Evolutionary conservation across 1,140 invertebrate genomes (phyloP).

Genomic region (Eueides isabella): DNA sequence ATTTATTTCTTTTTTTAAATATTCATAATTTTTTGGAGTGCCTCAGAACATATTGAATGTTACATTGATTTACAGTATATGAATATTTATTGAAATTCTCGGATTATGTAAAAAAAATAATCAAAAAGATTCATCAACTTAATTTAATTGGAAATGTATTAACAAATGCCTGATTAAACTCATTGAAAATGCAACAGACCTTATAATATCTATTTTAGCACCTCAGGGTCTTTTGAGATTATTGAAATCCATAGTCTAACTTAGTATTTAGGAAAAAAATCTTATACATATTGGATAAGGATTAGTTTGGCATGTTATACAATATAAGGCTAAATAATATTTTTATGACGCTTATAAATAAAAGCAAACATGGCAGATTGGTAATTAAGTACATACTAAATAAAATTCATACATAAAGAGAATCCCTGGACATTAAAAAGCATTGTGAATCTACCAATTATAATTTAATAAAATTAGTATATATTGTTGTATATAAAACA

Average conservation of each 20-base stretch:
- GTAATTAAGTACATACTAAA: not conserved
- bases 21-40: not conserved
- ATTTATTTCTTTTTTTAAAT: not conserved
- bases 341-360: constrained; percentile 16
- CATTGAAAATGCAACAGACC: constrained; percentile 56
- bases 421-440: not conserved
- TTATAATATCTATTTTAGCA: constrained; percentile 64
- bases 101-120: not conserved
- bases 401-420: not conserved
- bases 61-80: not conserved
- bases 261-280: constrained; percentile 52
- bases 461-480: no score
- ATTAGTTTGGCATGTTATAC: constrained; percentile 55
- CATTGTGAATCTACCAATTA: no score
- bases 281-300: constrained; percentile 56
- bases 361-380: constrained; percentile 35
- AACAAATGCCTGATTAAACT: constrained; percentile 59
- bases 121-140: not conserved
- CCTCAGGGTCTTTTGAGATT: constrained; percentile 62
- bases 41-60: not conserved
- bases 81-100: not conserved
- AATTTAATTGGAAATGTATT: constrained; percentile 20
- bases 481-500: no score
- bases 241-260: constrained; percentile 58
- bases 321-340: constrained; percentile 24